phyloP scores from a whole-genome alignment of 2,888 invertebrate genomes.

The Polyommatus icarus region DNA sequence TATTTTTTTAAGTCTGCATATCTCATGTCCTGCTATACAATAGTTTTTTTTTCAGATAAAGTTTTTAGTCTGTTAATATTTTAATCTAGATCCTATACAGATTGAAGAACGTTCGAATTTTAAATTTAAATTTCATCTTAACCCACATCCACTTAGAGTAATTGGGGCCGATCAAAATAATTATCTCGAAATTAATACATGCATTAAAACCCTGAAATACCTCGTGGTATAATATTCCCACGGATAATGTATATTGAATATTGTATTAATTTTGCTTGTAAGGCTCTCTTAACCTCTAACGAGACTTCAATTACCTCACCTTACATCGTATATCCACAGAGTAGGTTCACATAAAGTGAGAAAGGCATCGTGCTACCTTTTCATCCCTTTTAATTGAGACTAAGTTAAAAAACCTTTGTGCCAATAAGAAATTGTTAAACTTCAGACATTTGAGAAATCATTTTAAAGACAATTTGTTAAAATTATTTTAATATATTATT shows the following conservation, averaged over 20 bases:
- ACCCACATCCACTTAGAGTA: constrained; percentile 16
- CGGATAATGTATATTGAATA: constrained; percentile 31
- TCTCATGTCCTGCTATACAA: too few species aligned
- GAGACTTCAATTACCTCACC: constrained; percentile 70
- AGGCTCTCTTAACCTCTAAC: constrained; percentile 50
- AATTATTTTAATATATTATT: too few species aligned
- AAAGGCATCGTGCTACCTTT: background rate
- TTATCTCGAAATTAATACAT: constrained; percentile 18
- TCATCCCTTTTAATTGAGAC: background rate
- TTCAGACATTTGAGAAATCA: too few species aligned
- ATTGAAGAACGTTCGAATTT: background rate
- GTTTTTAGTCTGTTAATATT: background rate
- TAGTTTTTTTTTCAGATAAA: background rate
- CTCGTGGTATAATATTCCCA: constrained; percentile 21
- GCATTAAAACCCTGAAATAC: constrained; percentile 19
- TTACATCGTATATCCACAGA: constrained; percentile 57
- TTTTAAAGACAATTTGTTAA: too few species aligned
- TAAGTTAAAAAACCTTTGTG: background rate
- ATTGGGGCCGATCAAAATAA: constrained; percentile 16
- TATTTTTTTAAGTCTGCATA: too few species aligned
- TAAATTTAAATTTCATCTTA: background rate
- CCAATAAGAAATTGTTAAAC: too few species aligned
- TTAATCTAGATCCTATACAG: background rate
- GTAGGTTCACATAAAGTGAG: background rate
- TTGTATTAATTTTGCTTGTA: constrained; percentile 30